These are phyloP conservation scores for Carassius auratus DNA, from an alignment of 2,113 vertebrate species.

Conservation along the genomic window DNA sequence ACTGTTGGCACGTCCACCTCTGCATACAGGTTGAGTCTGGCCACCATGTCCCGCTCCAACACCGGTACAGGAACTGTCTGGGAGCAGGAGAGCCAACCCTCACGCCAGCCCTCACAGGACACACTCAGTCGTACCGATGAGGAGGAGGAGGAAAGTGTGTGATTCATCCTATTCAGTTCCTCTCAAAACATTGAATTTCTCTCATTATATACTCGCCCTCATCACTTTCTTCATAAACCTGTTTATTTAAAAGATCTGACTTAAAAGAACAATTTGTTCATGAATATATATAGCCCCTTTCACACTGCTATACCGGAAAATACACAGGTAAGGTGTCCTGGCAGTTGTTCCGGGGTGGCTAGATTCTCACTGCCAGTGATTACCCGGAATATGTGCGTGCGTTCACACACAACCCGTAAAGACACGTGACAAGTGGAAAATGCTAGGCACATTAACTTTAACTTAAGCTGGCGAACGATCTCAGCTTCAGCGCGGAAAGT, in stretches of 20 bases:
- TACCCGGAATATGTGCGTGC: too few species aligned
- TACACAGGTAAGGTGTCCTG: too few species aligned
- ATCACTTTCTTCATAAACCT: neutral
- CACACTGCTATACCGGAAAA: too few species aligned
- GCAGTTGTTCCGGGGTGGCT: too few species aligned
- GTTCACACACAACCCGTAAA: too few species aligned
- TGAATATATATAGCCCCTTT: neutral
- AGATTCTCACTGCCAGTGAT: too few species aligned
- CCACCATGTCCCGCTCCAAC: slow-evolving; percentile 99
- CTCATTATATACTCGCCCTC: neutral
- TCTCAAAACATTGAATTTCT: neutral
- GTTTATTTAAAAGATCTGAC: neutral
- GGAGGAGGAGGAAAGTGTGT: slow-evolving; percentile 97
- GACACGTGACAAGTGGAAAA: too few species aligned
- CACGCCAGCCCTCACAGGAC: slow-evolving; percentile 96
- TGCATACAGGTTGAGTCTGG: slow-evolving; percentile 93
- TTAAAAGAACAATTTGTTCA: neutral
- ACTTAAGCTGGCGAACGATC: too few species aligned
- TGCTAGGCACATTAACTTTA: too few species aligned
- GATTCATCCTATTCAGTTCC: slow-evolving; percentile 13
- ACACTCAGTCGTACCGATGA: slow-evolving; percentile 92
- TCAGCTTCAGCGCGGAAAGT: too few species aligned
- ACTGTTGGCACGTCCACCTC: slow-evolving; percentile 96
- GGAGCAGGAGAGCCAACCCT: slow-evolving; percentile 98
- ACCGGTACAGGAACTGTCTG: slow-evolving; percentile 96